phyloP scores from a whole-genome alignment of 2,888 invertebrate genomes.

The Sisyra nigra region DNA sequence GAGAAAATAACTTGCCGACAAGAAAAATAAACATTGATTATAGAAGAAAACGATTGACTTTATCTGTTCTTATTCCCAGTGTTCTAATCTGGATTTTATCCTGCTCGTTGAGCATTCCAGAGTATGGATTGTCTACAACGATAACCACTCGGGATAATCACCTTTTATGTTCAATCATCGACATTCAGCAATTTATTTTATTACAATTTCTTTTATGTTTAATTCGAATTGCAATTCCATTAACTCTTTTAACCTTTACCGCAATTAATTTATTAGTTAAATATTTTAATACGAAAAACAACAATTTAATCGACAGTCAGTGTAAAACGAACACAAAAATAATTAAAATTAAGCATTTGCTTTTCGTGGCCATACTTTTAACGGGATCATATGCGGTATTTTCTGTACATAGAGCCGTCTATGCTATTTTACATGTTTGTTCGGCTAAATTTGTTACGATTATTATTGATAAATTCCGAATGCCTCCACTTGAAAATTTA shows the following conservation, averaged over 20 bases:
- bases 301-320: conserved; percentile 16
- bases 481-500: conserved; percentile 20
- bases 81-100: conserved; percentile 40
- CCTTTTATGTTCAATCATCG: conserved; percentile 33
- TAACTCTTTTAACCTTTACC: conserved; percentile 18
- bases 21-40: conserved; percentile 39
- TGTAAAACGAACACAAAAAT: conserved; percentile 20
- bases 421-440: conserved; percentile 18
- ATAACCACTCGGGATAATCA: conserved; percentile 25
- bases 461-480: conserved; percentile 17
- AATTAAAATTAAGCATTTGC: conserved; percentile 17
- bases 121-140: conserved; percentile 35
- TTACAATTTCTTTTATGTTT: conserved; percentile 20
- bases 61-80: conserved; percentile 35
- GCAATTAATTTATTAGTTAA: conserved; percentile 19
- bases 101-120: conserved; percentile 40
- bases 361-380: conserved; percentile 20
- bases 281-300: conserved; percentile 16
- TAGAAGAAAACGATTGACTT: conserved; percentile 25
- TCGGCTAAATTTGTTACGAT: conserved; percentile 13
- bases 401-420: conserved; percentile 20
- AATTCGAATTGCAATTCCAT: conserved; percentile 20
- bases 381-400: conserved; percentile 19
- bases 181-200: conserved; percentile 29
- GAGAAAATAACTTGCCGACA: conserved; percentile 28